Conservation (phyloP, 2,888 invertebrate genomes). For the Orchesella flavescens region DNA sequence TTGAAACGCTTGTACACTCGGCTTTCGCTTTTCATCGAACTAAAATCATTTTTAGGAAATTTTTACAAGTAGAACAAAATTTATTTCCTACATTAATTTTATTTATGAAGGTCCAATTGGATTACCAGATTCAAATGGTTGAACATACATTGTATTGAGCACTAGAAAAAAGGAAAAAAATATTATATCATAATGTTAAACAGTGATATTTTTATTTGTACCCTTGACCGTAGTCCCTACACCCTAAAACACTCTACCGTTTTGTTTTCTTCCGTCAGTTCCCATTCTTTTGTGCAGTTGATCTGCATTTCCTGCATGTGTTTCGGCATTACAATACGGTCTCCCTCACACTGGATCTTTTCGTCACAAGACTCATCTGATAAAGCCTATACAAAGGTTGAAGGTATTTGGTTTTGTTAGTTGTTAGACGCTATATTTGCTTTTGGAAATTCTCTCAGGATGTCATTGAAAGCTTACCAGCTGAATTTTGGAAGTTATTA, state of each 20-base stretch:
- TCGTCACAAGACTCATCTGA: neutral
- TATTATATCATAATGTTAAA: too few species aligned
- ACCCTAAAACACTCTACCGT: neutral
- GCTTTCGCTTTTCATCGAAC: slow-evolving; percentile 7
- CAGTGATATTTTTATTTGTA: too few species aligned
- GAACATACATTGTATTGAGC: neutral
- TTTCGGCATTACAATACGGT: neutral
- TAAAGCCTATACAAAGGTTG: neutral
- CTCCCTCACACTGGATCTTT: neutral
- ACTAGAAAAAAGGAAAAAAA: neutral
- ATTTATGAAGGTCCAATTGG: neutral
- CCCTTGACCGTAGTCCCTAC: too few species aligned
- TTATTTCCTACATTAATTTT: too few species aligned
- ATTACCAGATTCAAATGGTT: neutral
- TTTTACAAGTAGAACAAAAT: too few species aligned
- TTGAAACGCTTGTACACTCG: neutral
- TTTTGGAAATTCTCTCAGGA: too few species aligned
- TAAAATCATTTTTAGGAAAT: slow-evolving; percentile 7
- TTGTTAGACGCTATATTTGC: too few species aligned
- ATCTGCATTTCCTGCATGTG: neutral
- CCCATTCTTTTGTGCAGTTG: neutral
- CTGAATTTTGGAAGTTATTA: too few species aligned
- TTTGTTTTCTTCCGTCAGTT: neutral
- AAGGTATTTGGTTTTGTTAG: too few species aligned
- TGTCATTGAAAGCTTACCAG: too few species aligned